Percentiles rank a stretch among this genome's conserved stretches.
Evolutionary conservation across 2,797 vertebrate genomes (phyloP).

Genomic region (Pelobates cultripes): DNA sequence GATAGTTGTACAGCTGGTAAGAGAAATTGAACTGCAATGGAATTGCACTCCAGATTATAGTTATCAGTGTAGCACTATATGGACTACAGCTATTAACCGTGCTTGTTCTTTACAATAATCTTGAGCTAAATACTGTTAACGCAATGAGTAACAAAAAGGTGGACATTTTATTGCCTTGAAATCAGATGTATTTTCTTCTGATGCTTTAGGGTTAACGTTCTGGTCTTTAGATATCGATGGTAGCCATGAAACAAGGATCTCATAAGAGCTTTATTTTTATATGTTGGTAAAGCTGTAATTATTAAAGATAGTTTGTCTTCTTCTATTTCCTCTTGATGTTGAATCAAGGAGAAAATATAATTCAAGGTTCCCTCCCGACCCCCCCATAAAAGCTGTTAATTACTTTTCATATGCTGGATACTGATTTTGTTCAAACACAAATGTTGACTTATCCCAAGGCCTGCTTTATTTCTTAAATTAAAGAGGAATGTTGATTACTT

Average conservation of each 20-base stretch:
- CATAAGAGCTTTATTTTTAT: slow-evolving; percentile 33
- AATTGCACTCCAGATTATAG: slow-evolving; percentile 56
- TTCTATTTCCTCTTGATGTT: slow-evolving; percentile 18
- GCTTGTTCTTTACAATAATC: slow-evolving; percentile 48
- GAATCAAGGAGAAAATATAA: slow-evolving; percentile 2
- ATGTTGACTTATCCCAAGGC: slow-evolving; percentile 7
- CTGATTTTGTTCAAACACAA: slow-evolving; percentile 10
- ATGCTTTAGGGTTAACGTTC: background rate
- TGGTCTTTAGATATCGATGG: background rate
- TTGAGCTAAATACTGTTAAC: slow-evolving; percentile 33
- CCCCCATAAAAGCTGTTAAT: background rate
- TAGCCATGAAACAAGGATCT: slow-evolving; percentile 1
- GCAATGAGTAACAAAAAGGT: background rate
- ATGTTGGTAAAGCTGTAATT: slow-evolving; percentile 38
- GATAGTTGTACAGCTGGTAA: slow-evolving; percentile 53
- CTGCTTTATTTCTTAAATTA: slow-evolving; percentile 8
- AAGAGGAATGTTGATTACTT: slow-evolving; percentile 26
- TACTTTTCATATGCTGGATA: slow-evolving; percentile 1
- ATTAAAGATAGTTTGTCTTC: slow-evolving; percentile 20
- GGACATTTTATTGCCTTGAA: background rate
- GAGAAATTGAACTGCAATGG: slow-evolving; percentile 51
- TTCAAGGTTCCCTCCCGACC: background rate
- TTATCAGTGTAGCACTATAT: slow-evolving; percentile 52
- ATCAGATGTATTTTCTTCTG: background rate
- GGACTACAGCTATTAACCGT: slow-evolving; percentile 43